A percentile compares a stretch with the other conserved stretches of the same genome.
Evolutionary conservation across 2,113 vertebrate genomes (phyloP).

Genomic region (Anhinga rufa): DNA sequence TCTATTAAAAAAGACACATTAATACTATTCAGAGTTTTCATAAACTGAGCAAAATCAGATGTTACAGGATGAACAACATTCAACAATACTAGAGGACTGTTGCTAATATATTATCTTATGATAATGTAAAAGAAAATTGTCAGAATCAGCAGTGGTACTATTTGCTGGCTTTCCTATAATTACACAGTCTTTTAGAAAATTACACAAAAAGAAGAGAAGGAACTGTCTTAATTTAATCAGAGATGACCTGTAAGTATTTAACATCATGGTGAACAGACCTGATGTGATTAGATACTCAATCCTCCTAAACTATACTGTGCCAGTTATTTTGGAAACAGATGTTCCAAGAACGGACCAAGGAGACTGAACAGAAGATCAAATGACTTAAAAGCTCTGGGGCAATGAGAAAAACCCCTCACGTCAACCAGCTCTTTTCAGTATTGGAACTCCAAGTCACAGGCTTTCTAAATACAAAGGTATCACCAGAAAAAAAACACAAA

Average conservation of each 20-base stretch:
- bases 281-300: conserved; percentile 31
- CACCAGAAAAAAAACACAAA: background rate
- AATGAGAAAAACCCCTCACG: background rate
- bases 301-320: background rate
- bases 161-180: background rate
- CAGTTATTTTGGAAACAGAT: conserved; percentile 37
- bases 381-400: background rate
- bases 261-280: background rate
- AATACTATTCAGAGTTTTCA: background rate
- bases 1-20: background rate
- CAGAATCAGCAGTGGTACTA: background rate
- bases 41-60: background rate
- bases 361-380: background rate
- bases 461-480: background rate
- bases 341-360: conserved; percentile 38
- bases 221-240: background rate
- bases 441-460: background rate
- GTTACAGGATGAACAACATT: background rate
- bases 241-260: background rate
- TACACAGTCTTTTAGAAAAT: background rate
- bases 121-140: background rate
- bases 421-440: background rate
- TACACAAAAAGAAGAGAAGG: background rate
- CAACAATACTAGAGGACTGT: background rate
- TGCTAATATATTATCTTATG: background rate